Percentiles rank a stretch among this genome's conserved stretches.
Conservation (phyloP, 2,113 vertebrate genomes). For the Lethenteron camtschaticum region DNA sequence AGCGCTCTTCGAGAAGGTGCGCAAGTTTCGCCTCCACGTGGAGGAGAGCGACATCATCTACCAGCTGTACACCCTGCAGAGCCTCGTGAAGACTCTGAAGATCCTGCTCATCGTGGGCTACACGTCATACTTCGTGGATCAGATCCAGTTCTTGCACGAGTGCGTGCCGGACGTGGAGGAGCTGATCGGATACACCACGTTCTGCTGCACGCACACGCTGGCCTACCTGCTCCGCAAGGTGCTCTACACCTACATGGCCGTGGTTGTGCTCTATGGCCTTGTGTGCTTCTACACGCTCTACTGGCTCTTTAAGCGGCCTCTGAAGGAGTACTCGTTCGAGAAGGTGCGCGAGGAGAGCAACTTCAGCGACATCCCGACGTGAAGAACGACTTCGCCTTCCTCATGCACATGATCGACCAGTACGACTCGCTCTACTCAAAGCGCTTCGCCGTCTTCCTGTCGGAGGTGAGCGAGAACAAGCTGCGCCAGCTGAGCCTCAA, state of each 20-base stretch:
- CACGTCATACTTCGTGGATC: conserved; percentile 25
- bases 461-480: conserved; percentile 28
- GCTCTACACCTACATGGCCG: conserved; percentile 26
- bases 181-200: conserved; percentile 27
- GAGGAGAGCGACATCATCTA: conserved; percentile 36
- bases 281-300: conserved; percentile 27
- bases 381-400: conserved; percentile 40
- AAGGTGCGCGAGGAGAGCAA: conserved; percentile 18
- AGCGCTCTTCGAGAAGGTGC: conserved; percentile 42
- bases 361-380: conserved; percentile 27
- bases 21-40: conserved; percentile 30
- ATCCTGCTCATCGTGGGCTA: conserved; percentile 27
- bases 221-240: conserved; percentile 34
- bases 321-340: conserved; percentile 34
- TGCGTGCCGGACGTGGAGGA: conserved; percentile 22
- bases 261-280: conserved; percentile 28
- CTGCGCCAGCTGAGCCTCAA: conserved; percentile 28
- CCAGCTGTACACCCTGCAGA: conserved; percentile 38
- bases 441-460: conserved; percentile 39
- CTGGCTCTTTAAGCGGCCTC: conserved; percentile 32
- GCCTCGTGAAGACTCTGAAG: conserved; percentile 28
- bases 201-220: conserved; percentile 34
- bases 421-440: conserved; percentile 34
- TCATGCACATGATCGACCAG: conserved; percentile 43
- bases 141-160: conserved; percentile 27